A percentile compares a stretch with the other conserved stretches of the same genome.
Conservation (phyloP, 2,797 vertebrate species). For the Bradypus variegatus region DNA sequence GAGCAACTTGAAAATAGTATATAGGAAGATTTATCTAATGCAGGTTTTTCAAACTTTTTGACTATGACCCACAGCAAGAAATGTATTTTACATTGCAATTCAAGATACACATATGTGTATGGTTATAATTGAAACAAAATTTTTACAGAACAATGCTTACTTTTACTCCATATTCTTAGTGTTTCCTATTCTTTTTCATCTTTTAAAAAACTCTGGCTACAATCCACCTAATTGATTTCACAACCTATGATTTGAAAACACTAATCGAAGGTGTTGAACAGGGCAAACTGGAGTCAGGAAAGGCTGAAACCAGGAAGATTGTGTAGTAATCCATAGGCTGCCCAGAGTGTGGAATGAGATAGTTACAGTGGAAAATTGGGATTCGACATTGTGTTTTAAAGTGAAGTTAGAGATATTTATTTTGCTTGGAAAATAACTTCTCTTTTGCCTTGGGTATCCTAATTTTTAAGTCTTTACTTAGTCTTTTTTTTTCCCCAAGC, state of each 20-base stretch:
- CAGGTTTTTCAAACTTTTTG: constrained; percentile 23
- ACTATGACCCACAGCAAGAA: background rate
- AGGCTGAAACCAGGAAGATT: background rate
- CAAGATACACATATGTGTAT: background rate
- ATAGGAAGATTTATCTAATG: constrained; percentile 3
- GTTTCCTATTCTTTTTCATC: background rate
- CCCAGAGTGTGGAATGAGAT: background rate
- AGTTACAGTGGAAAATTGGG: background rate
- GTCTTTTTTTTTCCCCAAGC: too few species aligned
- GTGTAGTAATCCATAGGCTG: background rate
- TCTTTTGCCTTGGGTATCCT: constrained; percentile 4
- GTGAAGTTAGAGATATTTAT: constrained; percentile 11
- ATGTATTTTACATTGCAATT: constrained; percentile 24
- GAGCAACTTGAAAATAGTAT: background rate
- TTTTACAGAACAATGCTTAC: background rate
- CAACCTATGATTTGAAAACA: constrained; percentile 15
- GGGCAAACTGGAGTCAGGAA: background rate
- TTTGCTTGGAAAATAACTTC: constrained; percentile 1
- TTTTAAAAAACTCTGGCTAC: constrained; percentile 10
- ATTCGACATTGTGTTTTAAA: constrained; percentile 12
- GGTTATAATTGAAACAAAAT: constrained; percentile 22
- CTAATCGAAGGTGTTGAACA: background rate
- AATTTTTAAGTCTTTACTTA: constrained; percentile 1
- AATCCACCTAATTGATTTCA: constrained; percentile 26
- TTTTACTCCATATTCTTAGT: background rate